Base-by-base conservation (phyloP, 2,888 invertebrate species). In the Hipparchia semele region DNA sequence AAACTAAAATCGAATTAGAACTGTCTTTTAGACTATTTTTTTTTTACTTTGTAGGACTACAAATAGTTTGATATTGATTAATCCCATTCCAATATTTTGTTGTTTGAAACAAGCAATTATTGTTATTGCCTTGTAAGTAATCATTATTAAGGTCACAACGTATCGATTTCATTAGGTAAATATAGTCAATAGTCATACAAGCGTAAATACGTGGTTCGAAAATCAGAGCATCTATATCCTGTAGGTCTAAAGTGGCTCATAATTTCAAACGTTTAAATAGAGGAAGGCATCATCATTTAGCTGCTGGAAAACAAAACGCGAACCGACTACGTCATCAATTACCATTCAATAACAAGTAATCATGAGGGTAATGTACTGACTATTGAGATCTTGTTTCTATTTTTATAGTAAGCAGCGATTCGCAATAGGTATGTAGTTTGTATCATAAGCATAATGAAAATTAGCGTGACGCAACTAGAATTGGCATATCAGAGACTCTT, bases 291-390 rank as follows among this genome's bases (percentile, higher is more conserved):
- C 62, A 71, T 71, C 71, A 62, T n/a, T 73, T 67, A 73, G 53
- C 53, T 33, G 58, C 10, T 53, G 66, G 45, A 33, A 51, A 60
- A 68, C 71, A 51, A 68, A 9, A 33, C 68, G 65, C 68, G 33
- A 68, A 73, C 51, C 51, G 68, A 75, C 75, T 75, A 76, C 71
- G 75, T 68, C 76, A 75, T 74, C 71, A 68, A 73, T 78, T 77
- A 75, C 68, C 75, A 66, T 68, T 73, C 74, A 78, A 76, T 77
- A 74, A 72, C 68, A 68, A 68, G 73, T 13, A 46, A 67, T 13
- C 46, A 39, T 13, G 45, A 74, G 79, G 79, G 70, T 75, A 79
- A 75, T 73, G 75, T 46, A 72, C 72, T 67, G 49, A 54, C 13
- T 46, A 23, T 13, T 12, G 23, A 59, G 23, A 67, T 67, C 45